phyloP scores from a whole-genome alignment of 2,113 vertebrate species.

The Mobula hypostoma region DNA sequence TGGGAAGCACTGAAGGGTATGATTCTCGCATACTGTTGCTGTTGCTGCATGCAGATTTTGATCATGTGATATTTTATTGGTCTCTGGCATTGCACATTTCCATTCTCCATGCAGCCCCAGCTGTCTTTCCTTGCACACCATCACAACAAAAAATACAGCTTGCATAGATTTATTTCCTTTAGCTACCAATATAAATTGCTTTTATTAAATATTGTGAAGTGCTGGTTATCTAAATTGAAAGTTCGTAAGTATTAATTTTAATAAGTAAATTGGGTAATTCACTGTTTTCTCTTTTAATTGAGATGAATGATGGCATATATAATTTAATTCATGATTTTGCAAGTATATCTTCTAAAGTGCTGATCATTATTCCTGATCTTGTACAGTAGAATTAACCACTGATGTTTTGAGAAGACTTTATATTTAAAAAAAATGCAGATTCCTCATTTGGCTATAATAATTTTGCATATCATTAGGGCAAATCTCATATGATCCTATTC shows the following conservation, averaged over 20 bases:
- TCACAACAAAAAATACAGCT: neutral
- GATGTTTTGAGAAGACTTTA: neutral
- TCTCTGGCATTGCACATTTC: neutral
- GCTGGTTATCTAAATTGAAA: neutral
- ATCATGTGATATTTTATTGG: neutral
- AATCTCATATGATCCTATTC: neutral
- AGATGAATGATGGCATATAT: neutral
- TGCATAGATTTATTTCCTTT: neutral
- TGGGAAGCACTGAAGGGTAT: neutral
- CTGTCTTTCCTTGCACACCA: neutral
- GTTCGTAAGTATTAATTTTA: neutral
- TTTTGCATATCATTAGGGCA: neutral
- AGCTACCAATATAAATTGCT: neutral
- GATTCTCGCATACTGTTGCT: neutral
- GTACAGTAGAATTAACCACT: neutral
- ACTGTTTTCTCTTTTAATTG: neutral
- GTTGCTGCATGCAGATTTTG: neutral
- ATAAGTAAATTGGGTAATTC: neutral
- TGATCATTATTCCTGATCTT: neutral
- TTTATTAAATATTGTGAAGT: neutral
- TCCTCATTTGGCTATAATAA: neutral
- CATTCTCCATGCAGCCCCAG: neutral
- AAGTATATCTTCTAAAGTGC: neutral
- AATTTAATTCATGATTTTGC: neutral
- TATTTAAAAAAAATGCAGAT: neutral